A percentile compares a stretch with the other conserved stretches of the same genome.
Conservation (phyloP, 2,888 invertebrate genomes). For the Axea sp. region DNA sequence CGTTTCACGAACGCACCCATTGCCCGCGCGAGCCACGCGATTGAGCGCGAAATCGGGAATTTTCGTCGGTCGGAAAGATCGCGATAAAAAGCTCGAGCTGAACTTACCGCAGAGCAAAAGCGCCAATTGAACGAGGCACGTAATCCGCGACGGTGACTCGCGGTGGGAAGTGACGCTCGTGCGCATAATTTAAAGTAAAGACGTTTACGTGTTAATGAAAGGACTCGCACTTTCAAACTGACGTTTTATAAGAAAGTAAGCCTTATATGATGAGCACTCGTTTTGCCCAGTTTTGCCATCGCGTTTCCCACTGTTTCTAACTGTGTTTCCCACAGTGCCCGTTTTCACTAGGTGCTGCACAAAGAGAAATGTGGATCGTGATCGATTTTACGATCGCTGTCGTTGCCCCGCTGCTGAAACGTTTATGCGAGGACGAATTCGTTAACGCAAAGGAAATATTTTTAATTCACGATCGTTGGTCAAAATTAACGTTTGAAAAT, state of each 20-base stretch:
- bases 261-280: conserved; percentile 70
- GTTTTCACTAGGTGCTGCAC: conserved; percentile 69
- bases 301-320: too few species aligned
- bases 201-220: conserved; percentile 58
- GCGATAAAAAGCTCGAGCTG: neutral
- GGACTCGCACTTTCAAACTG: conserved; percentile 77
- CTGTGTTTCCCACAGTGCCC: conserved; percentile 64
- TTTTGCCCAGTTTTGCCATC: conserved; percentile 62
- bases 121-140: conserved; percentile 29
- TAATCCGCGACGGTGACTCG: conserved; percentile 27
- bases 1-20: too few species aligned
- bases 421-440: conserved; percentile 11
- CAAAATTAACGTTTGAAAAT: too few species aligned
- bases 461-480: conserved; percentile 7
- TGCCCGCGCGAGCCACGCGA: neutral
- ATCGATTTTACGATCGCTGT: conserved; percentile 60
- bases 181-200: conserved; percentile 64
- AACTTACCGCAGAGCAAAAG: conserved; percentile 29
- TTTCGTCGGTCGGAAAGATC: too few species aligned
- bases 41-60: too few species aligned
- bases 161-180: conserved; percentile 44
- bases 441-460: conserved; percentile 27
- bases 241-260: conserved; percentile 69
- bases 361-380: conserved; percentile 69
- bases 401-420: conserved; percentile 29